These are phyloP conservation scores for Volucella bombylans DNA, from an alignment of 2,888 invertebrate species.

Conservation along the genomic window DNA sequence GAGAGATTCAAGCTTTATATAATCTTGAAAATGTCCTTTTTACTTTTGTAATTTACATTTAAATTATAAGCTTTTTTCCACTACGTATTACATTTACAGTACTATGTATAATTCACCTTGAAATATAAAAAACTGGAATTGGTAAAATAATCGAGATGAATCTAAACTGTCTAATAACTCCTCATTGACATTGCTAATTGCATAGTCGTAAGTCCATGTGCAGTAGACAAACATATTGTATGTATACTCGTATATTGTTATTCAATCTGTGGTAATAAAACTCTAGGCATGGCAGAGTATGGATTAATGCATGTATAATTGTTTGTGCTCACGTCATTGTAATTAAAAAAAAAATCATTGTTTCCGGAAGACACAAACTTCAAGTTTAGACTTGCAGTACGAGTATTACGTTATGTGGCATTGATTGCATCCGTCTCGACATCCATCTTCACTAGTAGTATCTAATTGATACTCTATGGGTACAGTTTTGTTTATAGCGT, in stretches of 20 bases:
- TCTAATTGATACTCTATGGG: constrained; percentile 43
- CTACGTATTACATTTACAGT: no score
- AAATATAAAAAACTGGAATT: no score
- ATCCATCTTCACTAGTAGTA: constrained; percentile 25
- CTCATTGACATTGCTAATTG: no score
- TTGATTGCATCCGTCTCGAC: constrained; percentile 65
- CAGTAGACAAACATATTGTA: neutral
- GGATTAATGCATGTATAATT: constrained; percentile 60
- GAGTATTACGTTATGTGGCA: constrained; percentile 39
- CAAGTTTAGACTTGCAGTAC: constrained; percentile 23
- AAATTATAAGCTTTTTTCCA: no score
- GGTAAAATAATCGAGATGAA: no score
- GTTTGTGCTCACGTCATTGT: constrained; percentile 32
- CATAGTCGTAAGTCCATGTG: no score
- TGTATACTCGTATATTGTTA: constrained; percentile 19
- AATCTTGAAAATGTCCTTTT: no score
- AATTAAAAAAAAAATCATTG: constrained; percentile 35
- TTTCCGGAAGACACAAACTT: constrained; percentile 64
- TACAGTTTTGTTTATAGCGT: constrained; percentile 26
- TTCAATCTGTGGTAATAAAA: constrained; percentile 38
- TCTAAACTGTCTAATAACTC: no score
- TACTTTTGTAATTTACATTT: no score
- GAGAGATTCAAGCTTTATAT: no score
- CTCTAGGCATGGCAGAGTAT: constrained; percentile 18
- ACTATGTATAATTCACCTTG: no score